Evolutionary conservation across 2,888 invertebrate species (phyloP).

Genomic region (Idaea biselata): DNA sequence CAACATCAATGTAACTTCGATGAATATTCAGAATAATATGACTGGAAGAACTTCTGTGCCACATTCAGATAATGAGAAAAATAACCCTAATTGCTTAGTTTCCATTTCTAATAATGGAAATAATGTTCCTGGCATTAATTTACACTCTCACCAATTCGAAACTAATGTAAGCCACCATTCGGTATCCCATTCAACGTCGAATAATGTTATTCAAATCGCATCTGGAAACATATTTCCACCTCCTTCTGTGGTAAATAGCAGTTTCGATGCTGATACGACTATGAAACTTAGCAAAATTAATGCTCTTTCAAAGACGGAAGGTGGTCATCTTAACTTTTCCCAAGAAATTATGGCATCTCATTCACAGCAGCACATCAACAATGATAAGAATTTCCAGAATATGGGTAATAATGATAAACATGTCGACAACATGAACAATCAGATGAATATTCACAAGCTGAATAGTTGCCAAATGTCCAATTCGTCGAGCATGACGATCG

Average conservation of each 20-base stretch:
- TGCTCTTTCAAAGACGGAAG: constrained; percentile 71
- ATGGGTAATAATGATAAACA: constrained; percentile 66
- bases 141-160: constrained; percentile 70
- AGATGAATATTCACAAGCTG: constrained; percentile 68
- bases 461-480: constrained; percentile 71
- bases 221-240: constrained; percentile 73
- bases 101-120: constrained; percentile 54
- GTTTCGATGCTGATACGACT: constrained; percentile 73
- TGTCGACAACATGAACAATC: constrained; percentile 59
- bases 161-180: constrained; percentile 67
- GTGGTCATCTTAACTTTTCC: constrained; percentile 71
- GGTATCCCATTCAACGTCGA: constrained; percentile 59
- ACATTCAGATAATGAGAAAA: constrained; percentile 62
- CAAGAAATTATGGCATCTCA: constrained; percentile 76
- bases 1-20: constrained; percentile 48
- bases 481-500: constrained; percentile 66
- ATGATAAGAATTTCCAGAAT: constrained; percentile 70
- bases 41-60: constrained; percentile 48
- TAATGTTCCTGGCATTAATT: constrained; percentile 49
- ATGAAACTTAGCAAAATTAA: constrained; percentile 73
- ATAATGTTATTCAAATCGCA: constrained; percentile 73
- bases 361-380: constrained; percentile 68
- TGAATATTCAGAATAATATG: constrained; percentile 58
- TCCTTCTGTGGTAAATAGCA: constrained; percentile 62
- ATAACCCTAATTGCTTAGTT: constrained; percentile 63